phyloP scores from a whole-genome alignment of 2,888 invertebrate genomes.

The Sarcophaga rosellei region DNA sequence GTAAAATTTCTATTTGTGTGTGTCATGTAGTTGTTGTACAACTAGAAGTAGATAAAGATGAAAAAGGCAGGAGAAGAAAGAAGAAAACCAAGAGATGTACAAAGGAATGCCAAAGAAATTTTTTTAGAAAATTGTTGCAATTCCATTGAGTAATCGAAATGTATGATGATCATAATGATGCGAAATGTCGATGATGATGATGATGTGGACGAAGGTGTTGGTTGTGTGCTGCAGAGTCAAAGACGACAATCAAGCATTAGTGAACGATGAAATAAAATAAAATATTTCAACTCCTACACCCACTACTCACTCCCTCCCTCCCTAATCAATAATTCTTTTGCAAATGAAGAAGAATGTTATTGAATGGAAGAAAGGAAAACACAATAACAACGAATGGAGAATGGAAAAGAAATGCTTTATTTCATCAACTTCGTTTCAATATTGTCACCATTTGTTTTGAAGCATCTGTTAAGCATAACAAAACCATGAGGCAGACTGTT shows the following conservation, averaged over 20 bases:
- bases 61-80: background rate
- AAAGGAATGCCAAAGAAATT: conserved; percentile 59
- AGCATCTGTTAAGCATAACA: conserved; percentile 31
- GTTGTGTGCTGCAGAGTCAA: conserved; percentile 12
- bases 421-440: conserved; percentile 60
- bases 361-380: background rate
- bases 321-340: background rate
- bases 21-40: too few species aligned
- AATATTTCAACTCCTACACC: background rate
- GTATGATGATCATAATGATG: conserved; percentile 22
- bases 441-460: conserved; percentile 57
- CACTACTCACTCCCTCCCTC: too few species aligned
- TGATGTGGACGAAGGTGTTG: background rate
- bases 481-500: background rate
- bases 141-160: conserved; percentile 66
- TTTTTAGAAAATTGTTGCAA: conserved; percentile 61
- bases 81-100: background rate
- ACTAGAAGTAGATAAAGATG: too few species aligned
- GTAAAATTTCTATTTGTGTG: background rate
- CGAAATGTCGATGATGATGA: background rate
- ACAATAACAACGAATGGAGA: background rate
- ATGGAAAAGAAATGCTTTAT: conserved; percentile 60
- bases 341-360: conserved; percentile 15
- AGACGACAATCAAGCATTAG: background rate
- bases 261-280: conserved; percentile 10